A percentile compares a stretch with the other conserved stretches of the same genome.
phyloP scores from a whole-genome alignment of 2,888 invertebrate genomes.

The Apantesis nais region DNA sequence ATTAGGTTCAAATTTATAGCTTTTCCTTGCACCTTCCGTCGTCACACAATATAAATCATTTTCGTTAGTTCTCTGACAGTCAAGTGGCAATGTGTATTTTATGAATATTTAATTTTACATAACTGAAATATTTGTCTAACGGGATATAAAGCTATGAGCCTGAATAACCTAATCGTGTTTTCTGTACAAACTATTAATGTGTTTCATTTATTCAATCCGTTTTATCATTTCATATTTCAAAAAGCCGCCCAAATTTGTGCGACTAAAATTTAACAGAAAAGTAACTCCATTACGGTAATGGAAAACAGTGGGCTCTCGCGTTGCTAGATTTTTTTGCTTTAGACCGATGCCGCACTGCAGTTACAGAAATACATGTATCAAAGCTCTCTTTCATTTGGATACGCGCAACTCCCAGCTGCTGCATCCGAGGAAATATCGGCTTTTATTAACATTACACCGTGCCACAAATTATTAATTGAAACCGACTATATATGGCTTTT shows the following conservation, averaged over 20 bases:
- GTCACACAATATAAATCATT: slow-evolving; percentile 63
- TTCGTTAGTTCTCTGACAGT: slow-evolving; percentile 58
- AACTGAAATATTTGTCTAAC: slow-evolving; percentile 43
- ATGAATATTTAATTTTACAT: slow-evolving; percentile 53
- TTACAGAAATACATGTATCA: slow-evolving; percentile 79
- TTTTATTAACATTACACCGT: slow-evolving; percentile 69
- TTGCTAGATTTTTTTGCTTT: slow-evolving; percentile 68
- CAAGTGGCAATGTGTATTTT: slow-evolving; percentile 49
- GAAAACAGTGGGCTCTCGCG: slow-evolving; percentile 77
- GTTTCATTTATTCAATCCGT: slow-evolving; percentile 36
- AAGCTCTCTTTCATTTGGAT: slow-evolving; percentile 78
- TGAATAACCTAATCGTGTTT: slow-evolving; percentile 39
- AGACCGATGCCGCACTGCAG: slow-evolving; percentile 77
- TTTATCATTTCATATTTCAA: slow-evolving; percentile 28
- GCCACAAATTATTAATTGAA: slow-evolving; percentile 67
- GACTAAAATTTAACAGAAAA: slow-evolving; percentile 72
- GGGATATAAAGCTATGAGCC: slow-evolving; percentile 33
- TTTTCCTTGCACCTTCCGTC: slow-evolving; percentile 65
- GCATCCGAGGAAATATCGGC: slow-evolving; percentile 66
- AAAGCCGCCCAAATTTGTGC: slow-evolving; percentile 58
- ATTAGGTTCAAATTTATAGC: slow-evolving; percentile 78
- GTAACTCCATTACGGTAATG: slow-evolving; percentile 80
- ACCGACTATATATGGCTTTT: slow-evolving; percentile 46
- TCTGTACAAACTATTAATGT: slow-evolving; percentile 39
- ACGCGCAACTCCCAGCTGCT: slow-evolving; percentile 59